phyloP scores from a whole-genome alignment of 2,797 vertebrate species.

The Rhadinocentrus ornatus region DNA sequence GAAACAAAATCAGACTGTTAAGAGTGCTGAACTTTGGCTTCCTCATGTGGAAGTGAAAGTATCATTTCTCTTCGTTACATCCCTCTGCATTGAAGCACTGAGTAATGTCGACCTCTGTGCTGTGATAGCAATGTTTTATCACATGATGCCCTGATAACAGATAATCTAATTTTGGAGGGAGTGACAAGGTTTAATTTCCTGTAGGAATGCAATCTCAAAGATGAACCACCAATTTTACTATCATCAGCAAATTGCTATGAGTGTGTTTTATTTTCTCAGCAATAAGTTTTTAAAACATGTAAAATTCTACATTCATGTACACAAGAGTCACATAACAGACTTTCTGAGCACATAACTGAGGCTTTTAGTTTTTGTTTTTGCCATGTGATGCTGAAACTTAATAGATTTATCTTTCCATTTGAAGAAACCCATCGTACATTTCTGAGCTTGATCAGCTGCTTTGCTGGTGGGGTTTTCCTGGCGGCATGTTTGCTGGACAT shows the following conservation, averaged over 20 bases:
- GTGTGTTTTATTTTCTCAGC: not conserved
- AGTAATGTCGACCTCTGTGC: slow-evolving; percentile 19
- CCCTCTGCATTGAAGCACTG: not conserved
- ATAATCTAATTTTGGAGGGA: not conserved
- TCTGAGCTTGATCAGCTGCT: slow-evolving; percentile 89
- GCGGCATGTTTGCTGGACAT: slow-evolving; percentile 92
- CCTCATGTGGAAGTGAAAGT: slow-evolving; percentile 58
- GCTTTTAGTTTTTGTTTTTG: not conserved
- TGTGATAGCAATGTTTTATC: slow-evolving; percentile 3
- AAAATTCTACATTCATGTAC: not conserved
- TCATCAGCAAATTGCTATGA: no score
- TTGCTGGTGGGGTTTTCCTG: slow-evolving; percentile 90
- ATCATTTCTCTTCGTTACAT: not conserved
- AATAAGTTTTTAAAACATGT: not conserved
- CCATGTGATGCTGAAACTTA: not conserved
- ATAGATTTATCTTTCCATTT: not conserved
- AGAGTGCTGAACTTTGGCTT: not conserved
- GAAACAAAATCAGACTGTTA: accelerated
- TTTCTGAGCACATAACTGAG: not conserved
- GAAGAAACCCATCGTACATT: slow-evolving; percentile 81
- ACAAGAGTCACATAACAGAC: not conserved
- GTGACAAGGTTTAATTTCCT: not conserved
- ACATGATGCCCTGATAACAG: slow-evolving; percentile 13
- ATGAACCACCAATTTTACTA: no score
- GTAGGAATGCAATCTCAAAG: not conserved